phyloP scores from a whole-genome alignment of 2,113 vertebrate genomes.

The Osmerus eperlanus region DNA sequence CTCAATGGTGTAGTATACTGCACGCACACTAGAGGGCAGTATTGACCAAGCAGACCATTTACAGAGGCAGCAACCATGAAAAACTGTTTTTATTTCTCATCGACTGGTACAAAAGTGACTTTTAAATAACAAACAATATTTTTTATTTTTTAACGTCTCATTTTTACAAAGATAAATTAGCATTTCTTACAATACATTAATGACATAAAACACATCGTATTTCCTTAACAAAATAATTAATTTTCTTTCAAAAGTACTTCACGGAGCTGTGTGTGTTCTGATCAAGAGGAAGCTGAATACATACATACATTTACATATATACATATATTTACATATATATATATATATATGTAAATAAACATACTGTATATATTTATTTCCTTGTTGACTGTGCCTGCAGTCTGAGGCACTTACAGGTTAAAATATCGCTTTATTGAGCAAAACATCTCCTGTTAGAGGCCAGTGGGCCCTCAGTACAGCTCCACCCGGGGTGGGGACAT shows the following conservation, averaged over 20 bases:
- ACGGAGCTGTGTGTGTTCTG: conserved; percentile 9
- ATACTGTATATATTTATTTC: too few species aligned
- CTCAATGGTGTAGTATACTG: not conserved
- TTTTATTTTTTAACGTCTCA: conserved; percentile 42
- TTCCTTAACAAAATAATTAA: conserved; percentile 44
- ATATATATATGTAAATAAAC: too few species aligned
- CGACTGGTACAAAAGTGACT: conserved; percentile 75
- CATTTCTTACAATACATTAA: conserved; percentile 68
- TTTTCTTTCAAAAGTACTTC: conserved; percentile 39
- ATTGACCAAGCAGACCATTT: not conserved
- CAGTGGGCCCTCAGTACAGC: not conserved
- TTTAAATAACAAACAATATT: conserved; percentile 74
- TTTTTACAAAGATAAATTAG: conserved; percentile 81
- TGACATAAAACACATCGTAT: conserved; percentile 47
- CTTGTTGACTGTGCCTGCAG: too few species aligned
- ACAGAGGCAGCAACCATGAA: conserved; percentile 40
- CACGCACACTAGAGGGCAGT: not conserved
- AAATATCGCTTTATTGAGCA: conserved; percentile 8
- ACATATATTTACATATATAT: too few species aligned
- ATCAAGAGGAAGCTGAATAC: too few species aligned
- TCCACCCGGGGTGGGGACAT: too few species aligned
- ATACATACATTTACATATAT: too few species aligned
- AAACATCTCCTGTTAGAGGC: not conserved
- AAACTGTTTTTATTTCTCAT: conserved; percentile 68
- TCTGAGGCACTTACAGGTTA: conserved; percentile 41